A percentile compares a stretch with the other conserved stretches of the same genome.
These are phyloP conservation scores for Trachelus iudaicus DNA, from an alignment of 2,888 invertebrate species.

Conservation along the genomic window DNA sequence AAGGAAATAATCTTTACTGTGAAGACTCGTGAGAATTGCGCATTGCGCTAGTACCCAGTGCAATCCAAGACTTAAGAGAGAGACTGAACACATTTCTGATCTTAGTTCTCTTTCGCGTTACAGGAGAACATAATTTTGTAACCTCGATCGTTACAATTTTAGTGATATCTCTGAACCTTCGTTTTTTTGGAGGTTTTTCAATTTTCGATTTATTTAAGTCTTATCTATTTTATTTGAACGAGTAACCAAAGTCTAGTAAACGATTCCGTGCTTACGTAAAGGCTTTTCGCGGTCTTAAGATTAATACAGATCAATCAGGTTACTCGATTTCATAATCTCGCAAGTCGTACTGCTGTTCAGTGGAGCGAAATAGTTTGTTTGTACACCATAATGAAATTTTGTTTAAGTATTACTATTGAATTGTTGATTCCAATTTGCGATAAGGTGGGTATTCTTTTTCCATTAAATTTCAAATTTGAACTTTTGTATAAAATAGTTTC, in stretches of 20 bases:
- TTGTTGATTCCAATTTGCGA: too few relatives aligned
- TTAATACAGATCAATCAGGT: background rate
- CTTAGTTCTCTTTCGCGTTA: background rate
- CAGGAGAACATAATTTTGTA: too few relatives aligned
- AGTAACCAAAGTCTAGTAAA: too few relatives aligned
- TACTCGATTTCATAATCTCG: background rate
- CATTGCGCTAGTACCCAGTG: slow-evolving; percentile 25
- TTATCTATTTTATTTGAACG: too few relatives aligned
- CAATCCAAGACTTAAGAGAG: background rate
- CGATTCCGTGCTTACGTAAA: too few relatives aligned
- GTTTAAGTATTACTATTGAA: background rate
- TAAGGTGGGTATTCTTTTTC: background rate
- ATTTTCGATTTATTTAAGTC: too few relatives aligned
- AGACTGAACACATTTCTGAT: background rate
- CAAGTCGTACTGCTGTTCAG: background rate
- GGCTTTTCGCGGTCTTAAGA: too few relatives aligned
- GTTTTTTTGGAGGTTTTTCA: too few relatives aligned
- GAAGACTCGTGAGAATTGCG: slow-evolving; percentile 21
- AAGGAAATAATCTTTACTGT: background rate
- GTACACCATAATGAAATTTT: background rate
- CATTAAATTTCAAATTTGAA: background rate
- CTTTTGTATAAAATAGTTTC: background rate
- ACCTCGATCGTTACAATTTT: background rate
- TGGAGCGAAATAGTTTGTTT: background rate
- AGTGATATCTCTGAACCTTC: too few relatives aligned